Conservation (phyloP, 2,113 vertebrate species). For the Plecturocebus donacophilus region DNA sequence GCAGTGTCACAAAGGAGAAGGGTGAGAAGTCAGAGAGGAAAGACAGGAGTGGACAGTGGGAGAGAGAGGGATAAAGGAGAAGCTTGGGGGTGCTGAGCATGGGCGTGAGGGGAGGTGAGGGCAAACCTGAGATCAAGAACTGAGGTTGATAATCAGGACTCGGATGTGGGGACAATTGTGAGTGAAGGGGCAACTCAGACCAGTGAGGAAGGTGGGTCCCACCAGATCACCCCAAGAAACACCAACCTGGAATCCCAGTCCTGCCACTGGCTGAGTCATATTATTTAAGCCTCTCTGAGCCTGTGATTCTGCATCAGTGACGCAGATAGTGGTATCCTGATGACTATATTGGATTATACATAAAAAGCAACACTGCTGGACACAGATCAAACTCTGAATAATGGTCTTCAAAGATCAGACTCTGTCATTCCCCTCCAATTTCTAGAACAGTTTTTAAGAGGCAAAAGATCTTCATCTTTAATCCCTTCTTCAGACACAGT, state of each 20-base stretch:
- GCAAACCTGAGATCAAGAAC: neutral
- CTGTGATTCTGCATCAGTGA: too few species aligned
- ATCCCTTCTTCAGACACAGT: neutral
- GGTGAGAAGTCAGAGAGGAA: neutral
- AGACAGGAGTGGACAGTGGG: neutral
- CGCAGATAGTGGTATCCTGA: rapidly evolving
- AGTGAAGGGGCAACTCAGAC: neutral
- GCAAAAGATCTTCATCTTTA: neutral
- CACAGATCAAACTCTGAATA: neutral
- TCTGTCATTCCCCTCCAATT: neutral
- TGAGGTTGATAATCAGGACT: rapidly evolving
- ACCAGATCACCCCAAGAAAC: neutral
- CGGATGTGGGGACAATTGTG: rapidly evolving
- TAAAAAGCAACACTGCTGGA: neutral
- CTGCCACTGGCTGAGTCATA: rapidly evolving
- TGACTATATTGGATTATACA: neutral
- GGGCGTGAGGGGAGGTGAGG: rapidly evolving
- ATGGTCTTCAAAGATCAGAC: neutral
- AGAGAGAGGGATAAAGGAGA: neutral
- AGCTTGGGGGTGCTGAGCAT: rapidly evolving
- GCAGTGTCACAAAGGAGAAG: neutral
- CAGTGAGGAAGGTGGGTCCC: neutral
- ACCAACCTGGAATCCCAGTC: neutral
- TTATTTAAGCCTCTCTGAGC: neutral
- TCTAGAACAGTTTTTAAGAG: neutral